Percentiles rank a stretch among this genome's conserved stretches.
Conservation (phyloP, 2,797 vertebrate genomes). For the Thunnus albacares region DNA sequence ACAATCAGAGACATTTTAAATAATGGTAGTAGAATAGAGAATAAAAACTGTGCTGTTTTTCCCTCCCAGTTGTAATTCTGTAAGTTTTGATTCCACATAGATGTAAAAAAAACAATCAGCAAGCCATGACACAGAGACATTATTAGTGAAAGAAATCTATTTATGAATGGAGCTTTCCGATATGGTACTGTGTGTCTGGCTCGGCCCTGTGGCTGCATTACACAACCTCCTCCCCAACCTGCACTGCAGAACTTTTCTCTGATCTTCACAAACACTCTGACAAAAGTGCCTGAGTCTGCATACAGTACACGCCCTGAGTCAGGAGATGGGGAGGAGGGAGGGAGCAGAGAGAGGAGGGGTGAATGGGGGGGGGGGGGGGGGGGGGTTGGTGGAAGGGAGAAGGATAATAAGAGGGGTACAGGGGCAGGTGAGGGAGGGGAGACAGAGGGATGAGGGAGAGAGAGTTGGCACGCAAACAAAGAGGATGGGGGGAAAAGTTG, state of each 20-base stretch:
- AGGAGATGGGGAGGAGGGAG: constrained; percentile 57
- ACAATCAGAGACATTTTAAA: constrained; percentile 1
- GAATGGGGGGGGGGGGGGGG: constrained; percentile 30
- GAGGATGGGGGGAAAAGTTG: constrained; percentile 81
- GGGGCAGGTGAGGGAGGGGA: constrained; percentile 54
- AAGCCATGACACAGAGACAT: not conserved
- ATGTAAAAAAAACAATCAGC: not conserved
- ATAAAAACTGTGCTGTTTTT: not conserved
- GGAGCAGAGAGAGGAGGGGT: constrained; percentile 38
- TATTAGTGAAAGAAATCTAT: constrained; percentile 23
- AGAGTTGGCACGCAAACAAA: constrained; percentile 73
- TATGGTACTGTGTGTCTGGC: constrained; percentile 30
- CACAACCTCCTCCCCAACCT: constrained; percentile 72
- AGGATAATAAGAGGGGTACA: constrained; percentile 43
- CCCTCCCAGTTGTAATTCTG: not conserved
- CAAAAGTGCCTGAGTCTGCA: constrained; percentile 84
- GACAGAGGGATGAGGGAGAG: constrained; percentile 39
- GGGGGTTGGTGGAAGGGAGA: constrained; percentile 36
- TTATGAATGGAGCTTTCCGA: constrained; percentile 53
- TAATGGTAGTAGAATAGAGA: not conserved
- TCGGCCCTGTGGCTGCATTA: constrained; percentile 51
- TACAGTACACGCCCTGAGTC: constrained; percentile 66
- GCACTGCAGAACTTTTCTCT: constrained; percentile 89
- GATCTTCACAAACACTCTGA: constrained; percentile 79
- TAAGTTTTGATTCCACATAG: constrained; percentile 8